Evolutionary conservation across 2,888 invertebrate genomes (phyloP), one percentile per base, ranked within the genome.

Genomic region (Lepidocyrtoides sp.): DNA sequence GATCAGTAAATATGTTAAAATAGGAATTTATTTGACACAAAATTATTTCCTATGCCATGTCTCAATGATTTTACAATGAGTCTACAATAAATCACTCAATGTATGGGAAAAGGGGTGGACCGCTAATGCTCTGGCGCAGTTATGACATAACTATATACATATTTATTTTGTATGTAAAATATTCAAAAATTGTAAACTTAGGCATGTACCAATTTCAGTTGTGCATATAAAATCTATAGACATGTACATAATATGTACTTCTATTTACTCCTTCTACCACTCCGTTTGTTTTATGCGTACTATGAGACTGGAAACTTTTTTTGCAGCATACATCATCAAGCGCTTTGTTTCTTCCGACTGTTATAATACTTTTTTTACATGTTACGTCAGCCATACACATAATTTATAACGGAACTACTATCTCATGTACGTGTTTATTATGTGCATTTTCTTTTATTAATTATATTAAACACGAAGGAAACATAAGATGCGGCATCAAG

Each of bases 21-120:
- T 87, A 51, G 79, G 26, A 87, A 81, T 87, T 79, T 87, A 87
- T 87, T 66, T 79, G 87, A 66, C 79, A 48, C 79, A 79, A 79
- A 87, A 81, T 79, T 87, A 81, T 79, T 87, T 79, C 69, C 87
- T 87, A 41, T 32, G n/a, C 20, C 51, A 87, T 79, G 36, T 87
- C 63, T 87, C 79, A 87, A 87, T 79, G 87, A 79, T 81, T 79
- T 79, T 79, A 79, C 44, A 77, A 77, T 87, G 86, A 77, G 63
- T 20, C 29, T 41, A 20, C 44, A 63, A 77, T 87, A 87, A 87
- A 87, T 87, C 86, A 87, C 77, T 5, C 44, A 20, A 51, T 72
- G 26, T n/a, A 36, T 12, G 85, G n/a, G 17, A 26, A 23, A 60
- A 26, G 8, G 26, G 26, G 60, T 8, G 17, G 36, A n/a, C 32